phyloP scores from a whole-genome alignment of 2,797 vertebrate genomes.

The Octomys mimax region DNA sequence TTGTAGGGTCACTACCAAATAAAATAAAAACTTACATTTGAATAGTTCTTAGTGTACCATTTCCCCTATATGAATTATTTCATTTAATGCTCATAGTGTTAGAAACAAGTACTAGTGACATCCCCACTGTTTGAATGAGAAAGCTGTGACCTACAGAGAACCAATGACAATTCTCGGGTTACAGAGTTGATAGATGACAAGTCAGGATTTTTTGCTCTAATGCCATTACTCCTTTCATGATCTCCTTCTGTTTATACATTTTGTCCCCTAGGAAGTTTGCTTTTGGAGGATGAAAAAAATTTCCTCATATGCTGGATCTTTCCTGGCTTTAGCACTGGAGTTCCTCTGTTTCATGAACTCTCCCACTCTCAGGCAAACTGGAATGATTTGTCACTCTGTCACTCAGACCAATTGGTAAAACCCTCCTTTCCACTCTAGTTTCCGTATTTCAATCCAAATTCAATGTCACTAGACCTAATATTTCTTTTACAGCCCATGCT shows the following conservation, averaged over 20 bases:
- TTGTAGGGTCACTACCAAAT: slow-evolving; percentile 1
- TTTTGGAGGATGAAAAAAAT: neutral
- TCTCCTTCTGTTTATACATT: neutral
- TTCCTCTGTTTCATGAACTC: neutral
- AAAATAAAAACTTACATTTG: slow-evolving; percentile 52
- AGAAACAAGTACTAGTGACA: neutral
- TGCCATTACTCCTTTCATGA: neutral
- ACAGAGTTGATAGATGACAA: neutral
- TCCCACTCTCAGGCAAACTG: neutral
- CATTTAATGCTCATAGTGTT: slow-evolving; percentile 17
- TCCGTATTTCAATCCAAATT: slow-evolving; percentile 33
- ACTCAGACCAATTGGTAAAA: neutral
- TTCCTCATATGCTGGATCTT: neutral
- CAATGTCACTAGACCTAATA: neutral
- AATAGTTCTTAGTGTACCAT: neutral
- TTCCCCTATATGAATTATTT: slow-evolving; percentile 55
- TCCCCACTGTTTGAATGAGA: slow-evolving; percentile 41
- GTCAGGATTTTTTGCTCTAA: slow-evolving; percentile 44
- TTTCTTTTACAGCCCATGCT: neutral
- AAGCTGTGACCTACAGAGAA: neutral
- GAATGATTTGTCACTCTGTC: neutral
- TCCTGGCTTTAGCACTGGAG: slow-evolving; percentile 30
- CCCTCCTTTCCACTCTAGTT: neutral
- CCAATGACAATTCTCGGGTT: neutral
- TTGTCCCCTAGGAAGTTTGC: neutral